A percentile compares a stretch with the other conserved stretches of the same genome.
Evolutionary conservation across 2,113 vertebrate species (phyloP).

Genomic region (Salvelinus fontinalis): DNA sequence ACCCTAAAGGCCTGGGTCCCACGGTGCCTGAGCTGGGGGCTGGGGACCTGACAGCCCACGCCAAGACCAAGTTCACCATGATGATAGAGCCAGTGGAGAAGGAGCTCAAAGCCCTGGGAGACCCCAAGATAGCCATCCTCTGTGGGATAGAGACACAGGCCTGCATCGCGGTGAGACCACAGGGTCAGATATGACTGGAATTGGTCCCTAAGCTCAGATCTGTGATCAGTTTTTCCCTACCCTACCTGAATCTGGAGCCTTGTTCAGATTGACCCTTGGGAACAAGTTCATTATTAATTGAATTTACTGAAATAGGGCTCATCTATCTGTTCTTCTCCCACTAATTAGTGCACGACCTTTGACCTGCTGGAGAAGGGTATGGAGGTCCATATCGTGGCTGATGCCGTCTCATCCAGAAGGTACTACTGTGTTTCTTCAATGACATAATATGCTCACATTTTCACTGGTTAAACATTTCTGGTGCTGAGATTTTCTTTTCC

Average conservation of each 20-base stretch:
- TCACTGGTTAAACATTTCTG: background rate
- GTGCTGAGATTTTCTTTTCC: background rate
- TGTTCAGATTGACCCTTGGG: background rate
- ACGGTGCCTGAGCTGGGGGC: constrained; percentile 86
- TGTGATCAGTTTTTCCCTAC: background rate
- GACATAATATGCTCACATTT: background rate
- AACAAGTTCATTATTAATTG: background rate
- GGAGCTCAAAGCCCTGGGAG: constrained; percentile 71
- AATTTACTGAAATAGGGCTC: background rate
- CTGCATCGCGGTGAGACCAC: constrained; percentile 80
- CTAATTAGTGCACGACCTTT: constrained; percentile 79
- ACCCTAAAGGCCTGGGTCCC: constrained; percentile 84
- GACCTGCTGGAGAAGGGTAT: constrained; percentile 84
- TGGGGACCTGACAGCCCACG: constrained; percentile 64
- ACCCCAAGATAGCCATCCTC: constrained; percentile 77
- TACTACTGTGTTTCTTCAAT: constrained; percentile 44
- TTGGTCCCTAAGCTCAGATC: background rate
- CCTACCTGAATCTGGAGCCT: background rate
- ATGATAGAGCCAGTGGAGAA: constrained; percentile 73
- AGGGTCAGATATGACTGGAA: background rate
- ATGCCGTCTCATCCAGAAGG: constrained; percentile 87
- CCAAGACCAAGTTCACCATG: constrained; percentile 88
- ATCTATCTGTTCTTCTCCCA: background rate
- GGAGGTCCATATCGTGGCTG: constrained; percentile 88
- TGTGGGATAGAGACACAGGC: constrained; percentile 89